Conservation (phyloP, 1,140 invertebrate species). For the Papilio polyxenes region DNA sequence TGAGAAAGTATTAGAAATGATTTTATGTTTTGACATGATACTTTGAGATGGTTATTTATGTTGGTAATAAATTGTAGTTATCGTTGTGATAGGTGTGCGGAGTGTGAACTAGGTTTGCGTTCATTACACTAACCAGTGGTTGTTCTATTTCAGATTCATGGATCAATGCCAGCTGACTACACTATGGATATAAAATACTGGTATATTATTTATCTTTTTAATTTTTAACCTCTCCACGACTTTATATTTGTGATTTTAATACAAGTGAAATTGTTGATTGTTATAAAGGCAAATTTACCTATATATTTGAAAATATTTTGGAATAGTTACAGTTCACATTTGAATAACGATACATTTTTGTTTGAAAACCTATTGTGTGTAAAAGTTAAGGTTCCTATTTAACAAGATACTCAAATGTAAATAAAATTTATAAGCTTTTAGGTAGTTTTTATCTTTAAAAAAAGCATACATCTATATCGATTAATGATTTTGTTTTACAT, state of each 20-base stretch:
- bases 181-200: conserved; percentile 52
- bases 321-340: not conserved
- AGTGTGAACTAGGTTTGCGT: conserved; percentile 35
- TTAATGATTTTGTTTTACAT: conserved; percentile 11
- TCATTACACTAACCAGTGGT: conserved; percentile 36
- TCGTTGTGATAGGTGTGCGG: conserved; percentile 27
- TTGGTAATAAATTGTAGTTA: conserved; percentile 48
- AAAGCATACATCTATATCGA: conserved; percentile 8
- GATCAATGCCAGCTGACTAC: conserved; percentile 39
- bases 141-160: conserved; percentile 58
- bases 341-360: not conserved
- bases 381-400: too few relatives aligned
- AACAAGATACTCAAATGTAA: not conserved
- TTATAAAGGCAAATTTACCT: not conserved
- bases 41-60: conserved; percentile 51
- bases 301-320: not conserved
- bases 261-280: too few relatives aligned
- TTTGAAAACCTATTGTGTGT: not conserved
- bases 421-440: not conserved
- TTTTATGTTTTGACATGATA: conserved; percentile 52
- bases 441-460: conserved; percentile 3
- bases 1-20: conserved; percentile 56
- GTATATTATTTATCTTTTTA: conserved; percentile 43
- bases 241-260: not conserved
- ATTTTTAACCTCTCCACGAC: not conserved